Conservation (phyloP, 2,888 invertebrate genomes). For the Sceliomorpha sp. region DNA sequence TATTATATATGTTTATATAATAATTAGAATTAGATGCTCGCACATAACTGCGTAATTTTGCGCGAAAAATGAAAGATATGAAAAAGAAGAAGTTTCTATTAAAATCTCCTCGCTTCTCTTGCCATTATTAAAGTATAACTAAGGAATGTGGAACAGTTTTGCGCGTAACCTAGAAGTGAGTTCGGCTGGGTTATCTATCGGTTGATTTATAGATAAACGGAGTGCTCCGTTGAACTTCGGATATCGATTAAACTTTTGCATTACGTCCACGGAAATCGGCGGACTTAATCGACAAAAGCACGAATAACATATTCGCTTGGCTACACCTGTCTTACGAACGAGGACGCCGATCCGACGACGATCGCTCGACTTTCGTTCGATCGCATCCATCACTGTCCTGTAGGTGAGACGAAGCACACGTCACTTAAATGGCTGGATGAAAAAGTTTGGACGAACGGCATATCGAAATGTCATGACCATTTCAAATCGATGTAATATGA, state of each 20-base stretch:
- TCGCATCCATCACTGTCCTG: constrained; percentile 57
- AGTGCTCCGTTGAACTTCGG: constrained; percentile 72
- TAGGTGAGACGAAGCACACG: constrained; percentile 23
- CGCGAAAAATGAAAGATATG: too few relatives aligned
- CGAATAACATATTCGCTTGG: constrained; percentile 47
- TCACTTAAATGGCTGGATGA: constrained; percentile 24
- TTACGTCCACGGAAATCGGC: constrained; percentile 63
- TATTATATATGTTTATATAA: too few relatives aligned
- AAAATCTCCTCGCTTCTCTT: too few relatives aligned
- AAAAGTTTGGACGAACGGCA: constrained; percentile 23
- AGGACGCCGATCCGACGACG: constrained; percentile 19
- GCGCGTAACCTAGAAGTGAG: constrained; percentile 14
- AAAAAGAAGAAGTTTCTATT: too few relatives aligned
- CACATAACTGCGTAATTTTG: too few relatives aligned
- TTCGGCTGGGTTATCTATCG: constrained; percentile 31
- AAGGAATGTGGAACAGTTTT: constrained; percentile 34
- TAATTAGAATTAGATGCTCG: too few relatives aligned
- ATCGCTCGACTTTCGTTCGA: constrained; percentile 38
- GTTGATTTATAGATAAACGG: constrained; percentile 73
- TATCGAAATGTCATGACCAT: constrained; percentile 12
- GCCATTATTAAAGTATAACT: constrained; percentile 21
- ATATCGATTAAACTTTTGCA: constrained; percentile 71
- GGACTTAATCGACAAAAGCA: constrained; percentile 39
- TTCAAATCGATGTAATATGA: constrained; percentile 4
- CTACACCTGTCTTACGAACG: constrained; percentile 22